Percentiles rank a stretch among this genome's conserved stretches.
phyloP scores from a whole-genome alignment of 2,113 vertebrate species.

The Cyprinus carpio region DNA sequence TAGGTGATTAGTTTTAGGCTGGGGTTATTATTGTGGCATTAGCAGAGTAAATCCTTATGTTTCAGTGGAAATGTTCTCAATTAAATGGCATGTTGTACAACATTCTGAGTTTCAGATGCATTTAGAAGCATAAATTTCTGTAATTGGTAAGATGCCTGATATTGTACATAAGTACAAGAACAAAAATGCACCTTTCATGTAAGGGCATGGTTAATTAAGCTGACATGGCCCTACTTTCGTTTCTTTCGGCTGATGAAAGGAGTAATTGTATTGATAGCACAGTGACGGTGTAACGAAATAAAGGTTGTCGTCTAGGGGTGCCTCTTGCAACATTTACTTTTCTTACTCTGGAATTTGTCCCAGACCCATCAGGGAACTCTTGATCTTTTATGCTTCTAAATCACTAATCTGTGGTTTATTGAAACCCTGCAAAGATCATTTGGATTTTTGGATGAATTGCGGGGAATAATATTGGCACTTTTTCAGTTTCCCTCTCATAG shows the following conservation, averaged over 20 bases:
- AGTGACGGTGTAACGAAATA: slow-evolving; percentile 26
- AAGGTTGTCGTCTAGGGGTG: not conserved
- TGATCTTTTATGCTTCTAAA: slow-evolving; percentile 28
- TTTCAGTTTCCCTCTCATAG: not conserved
- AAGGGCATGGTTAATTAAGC: not conserved
- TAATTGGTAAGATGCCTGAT: slow-evolving; percentile 16
- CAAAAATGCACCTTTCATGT: not conserved
- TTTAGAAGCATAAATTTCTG: not conserved
- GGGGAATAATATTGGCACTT: not conserved
- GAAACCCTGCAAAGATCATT: slow-evolving; percentile 16
- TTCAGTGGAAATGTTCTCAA: not conserved
- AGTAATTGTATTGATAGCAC: slow-evolving; percentile 7
- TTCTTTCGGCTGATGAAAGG: slow-evolving; percentile 34
- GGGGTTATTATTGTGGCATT: slow-evolving; percentile 37
- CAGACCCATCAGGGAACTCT: slow-evolving; percentile 29
- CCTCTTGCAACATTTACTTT: slow-evolving; percentile 31
- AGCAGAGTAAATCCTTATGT: slow-evolving; percentile 3
- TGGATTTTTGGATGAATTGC: slow-evolving; percentile 4
- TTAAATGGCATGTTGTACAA: slow-evolving; percentile 22
- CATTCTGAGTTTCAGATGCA: slow-evolving; percentile 33
- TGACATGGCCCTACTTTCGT: not conserved
- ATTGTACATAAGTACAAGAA: not conserved
- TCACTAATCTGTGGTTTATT: slow-evolving; percentile 23
- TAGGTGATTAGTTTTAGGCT: not conserved
- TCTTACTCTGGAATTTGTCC: slow-evolving; percentile 22